phyloP scores from a whole-genome alignment of 2,113 vertebrate genomes.

The Aptenodytes patagonicus region DNA sequence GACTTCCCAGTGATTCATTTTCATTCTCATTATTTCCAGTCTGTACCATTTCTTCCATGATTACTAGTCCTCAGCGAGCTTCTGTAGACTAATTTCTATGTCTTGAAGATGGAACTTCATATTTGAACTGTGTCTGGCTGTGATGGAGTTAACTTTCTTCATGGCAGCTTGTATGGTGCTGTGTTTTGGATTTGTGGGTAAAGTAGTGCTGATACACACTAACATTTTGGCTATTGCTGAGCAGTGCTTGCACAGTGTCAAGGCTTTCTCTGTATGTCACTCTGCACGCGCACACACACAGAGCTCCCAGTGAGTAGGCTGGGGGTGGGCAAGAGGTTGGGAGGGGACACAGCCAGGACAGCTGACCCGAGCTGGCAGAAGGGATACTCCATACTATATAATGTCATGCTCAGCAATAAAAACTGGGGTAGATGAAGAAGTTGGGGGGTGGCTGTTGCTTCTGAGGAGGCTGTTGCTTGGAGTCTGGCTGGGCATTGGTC shows the following conservation, averaged over 20 bases:
- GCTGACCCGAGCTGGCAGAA: not conserved
- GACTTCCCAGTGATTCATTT: not conserved
- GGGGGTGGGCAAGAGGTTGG: not conserved
- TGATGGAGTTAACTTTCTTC: not conserved
- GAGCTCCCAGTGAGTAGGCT: not conserved
- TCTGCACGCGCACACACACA: not conserved
- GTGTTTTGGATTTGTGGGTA: not conserved
- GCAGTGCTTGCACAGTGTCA: not conserved
- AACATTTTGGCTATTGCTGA: not conserved
- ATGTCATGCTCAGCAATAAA: not conserved
- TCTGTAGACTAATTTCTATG: not conserved
- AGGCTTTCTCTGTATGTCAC: not conserved
- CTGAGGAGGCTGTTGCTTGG: not conserved
- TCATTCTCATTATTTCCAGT: not conserved
- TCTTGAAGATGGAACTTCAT: not conserved
- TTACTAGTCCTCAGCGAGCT: not conserved
- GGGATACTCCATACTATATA: not conserved
- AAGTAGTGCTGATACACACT: not conserved
- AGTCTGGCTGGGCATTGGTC: not conserved
- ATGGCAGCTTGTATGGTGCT: not conserved
- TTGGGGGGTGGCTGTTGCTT: not conserved
- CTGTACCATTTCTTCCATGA: not conserved
- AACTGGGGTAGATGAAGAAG: not conserved
- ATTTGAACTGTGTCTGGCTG: not conserved
- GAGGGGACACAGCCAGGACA: not conserved